phyloP scores from a whole-genome alignment of 2,888 invertebrate genomes.

The Pimpla rufipes region DNA sequence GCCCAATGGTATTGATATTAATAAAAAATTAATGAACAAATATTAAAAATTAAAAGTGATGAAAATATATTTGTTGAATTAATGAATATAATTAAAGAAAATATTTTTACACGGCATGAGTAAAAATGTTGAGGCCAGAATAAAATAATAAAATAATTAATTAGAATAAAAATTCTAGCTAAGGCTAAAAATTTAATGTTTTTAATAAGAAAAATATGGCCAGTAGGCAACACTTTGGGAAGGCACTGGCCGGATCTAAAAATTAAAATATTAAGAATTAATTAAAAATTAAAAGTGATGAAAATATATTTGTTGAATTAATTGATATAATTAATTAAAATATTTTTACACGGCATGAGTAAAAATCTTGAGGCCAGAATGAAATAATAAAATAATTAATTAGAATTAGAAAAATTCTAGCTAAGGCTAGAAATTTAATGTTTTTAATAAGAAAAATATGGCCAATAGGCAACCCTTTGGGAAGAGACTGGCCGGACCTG shows the following conservation, averaged over 20 bases:
- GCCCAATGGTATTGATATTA: too few species aligned
- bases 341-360: too few species aligned
- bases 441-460: slow-evolving; percentile 12
- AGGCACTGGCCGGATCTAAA: slow-evolving; percentile 37
- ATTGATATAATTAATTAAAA: too few species aligned
- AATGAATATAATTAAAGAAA: too few species aligned
- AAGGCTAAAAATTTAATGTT: neutral
- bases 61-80: too few species aligned
- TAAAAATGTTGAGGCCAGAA: too few species aligned
- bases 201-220: slow-evolving; percentile 15
- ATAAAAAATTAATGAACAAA: neutral
- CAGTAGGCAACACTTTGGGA: slow-evolving; percentile 43
- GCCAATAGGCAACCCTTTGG: slow-evolving; percentile 45
- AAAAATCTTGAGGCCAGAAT: too few species aligned
- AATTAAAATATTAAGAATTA: neutral
- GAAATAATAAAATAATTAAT: too few species aligned
- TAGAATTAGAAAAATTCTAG: neutral
- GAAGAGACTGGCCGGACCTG: slow-evolving; percentile 37
- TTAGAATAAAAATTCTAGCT: neutral
- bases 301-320: too few species aligned
- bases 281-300: neutral
- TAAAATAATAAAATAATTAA: too few species aligned
- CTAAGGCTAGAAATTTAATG: neutral
- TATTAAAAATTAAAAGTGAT: neutral
- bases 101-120: too few species aligned